A percentile compares a stretch with the other conserved stretches of the same genome.
Conservation (phyloP, 2,797 vertebrate genomes). For the Pseudopleuronectes americanus region DNA sequence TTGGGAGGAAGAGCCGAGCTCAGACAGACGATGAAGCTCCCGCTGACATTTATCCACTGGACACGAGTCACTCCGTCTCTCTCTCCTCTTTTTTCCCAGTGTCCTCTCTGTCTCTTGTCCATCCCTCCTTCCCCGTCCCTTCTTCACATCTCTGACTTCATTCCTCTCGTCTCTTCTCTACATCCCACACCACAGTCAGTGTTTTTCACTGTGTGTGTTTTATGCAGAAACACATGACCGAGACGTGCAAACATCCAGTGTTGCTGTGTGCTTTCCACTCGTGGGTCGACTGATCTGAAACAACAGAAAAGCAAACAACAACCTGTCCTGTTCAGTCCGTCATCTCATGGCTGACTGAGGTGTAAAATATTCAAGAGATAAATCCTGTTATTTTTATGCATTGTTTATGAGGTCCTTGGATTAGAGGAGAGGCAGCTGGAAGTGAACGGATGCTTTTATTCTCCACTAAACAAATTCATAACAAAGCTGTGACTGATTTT, state of each 20-base stretch:
- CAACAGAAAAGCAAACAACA: constrained; percentile 9
- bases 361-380: constrained; percentile 69
- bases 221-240: constrained; percentile 13
- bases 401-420: constrained; percentile 37
- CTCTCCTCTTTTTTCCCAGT: constrained; percentile 11
- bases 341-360: constrained; percentile 43
- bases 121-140: constrained; percentile 20
- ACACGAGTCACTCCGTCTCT: constrained; percentile 66
- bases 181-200: constrained; percentile 1
- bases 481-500: not conserved
- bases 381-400: constrained; percentile 59
- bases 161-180: constrained; percentile 1
- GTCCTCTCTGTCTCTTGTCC: not conserved
- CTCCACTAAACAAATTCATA: not conserved
- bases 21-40: constrained; percentile 67
- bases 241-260: not conserved
- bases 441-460: not conserved
- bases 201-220: constrained; percentile 9
- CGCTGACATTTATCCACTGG: constrained; percentile 80
- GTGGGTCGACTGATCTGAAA: not conserved
- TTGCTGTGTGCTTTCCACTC: constrained; percentile 13
- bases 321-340: constrained; percentile 26
- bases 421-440: not conserved
- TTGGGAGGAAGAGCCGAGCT: constrained; percentile 67
- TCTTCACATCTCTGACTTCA: constrained; percentile 16